Base-by-base conservation (phyloP, 92 coral and sea anemone species). In the Nematostella vectensis region DNA sequence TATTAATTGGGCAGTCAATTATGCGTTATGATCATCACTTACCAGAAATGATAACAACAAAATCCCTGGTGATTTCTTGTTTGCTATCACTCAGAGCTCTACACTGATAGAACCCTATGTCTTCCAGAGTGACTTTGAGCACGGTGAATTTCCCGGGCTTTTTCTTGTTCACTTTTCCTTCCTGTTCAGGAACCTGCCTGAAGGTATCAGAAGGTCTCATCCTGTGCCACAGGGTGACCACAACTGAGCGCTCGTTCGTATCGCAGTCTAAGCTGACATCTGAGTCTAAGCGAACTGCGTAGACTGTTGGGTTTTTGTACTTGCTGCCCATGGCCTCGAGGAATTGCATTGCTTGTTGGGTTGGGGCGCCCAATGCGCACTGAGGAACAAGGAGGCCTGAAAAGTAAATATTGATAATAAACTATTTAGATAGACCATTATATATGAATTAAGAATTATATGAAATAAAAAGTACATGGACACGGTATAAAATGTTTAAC, bases 181-280 rank as follows among this genome's bases (percentile, higher is more conserved):
- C 18, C 23, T 11, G 9, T 17, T 4, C 18, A 45, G 23, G 18
- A 45, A 45, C 21, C 18, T 45, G 51, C 21, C 4, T 45, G 4
- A 13, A 11, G 11, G 18, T 12, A 3, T 24, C 6, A 47, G 17
- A 6, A 4, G 29, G 29, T 3, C 18, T 4, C 18, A 4, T 21
- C 3, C 18, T 13, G 30, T 49, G 65, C 66, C 67, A 68, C 25
- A 68, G 47, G 19, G 67, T 68, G 4, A 68, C 67, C 1, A 15
- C 22, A 8, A 59, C 65, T 17, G 56, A 31, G 21, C 55, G 27
- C 16, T 58, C 50, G 0, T 39, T 60, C 22, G 75, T 68, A 11
- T 58, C 49, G 36, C 75, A 68, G 42, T 68, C 47, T 1, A 68
- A 20, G 0, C 3, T 33, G 1, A 50, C 49, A 1, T n/a, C 48